phyloP scores from a whole-genome alignment of 2,113 vertebrate genomes.

The Symphodus melops region DNA sequence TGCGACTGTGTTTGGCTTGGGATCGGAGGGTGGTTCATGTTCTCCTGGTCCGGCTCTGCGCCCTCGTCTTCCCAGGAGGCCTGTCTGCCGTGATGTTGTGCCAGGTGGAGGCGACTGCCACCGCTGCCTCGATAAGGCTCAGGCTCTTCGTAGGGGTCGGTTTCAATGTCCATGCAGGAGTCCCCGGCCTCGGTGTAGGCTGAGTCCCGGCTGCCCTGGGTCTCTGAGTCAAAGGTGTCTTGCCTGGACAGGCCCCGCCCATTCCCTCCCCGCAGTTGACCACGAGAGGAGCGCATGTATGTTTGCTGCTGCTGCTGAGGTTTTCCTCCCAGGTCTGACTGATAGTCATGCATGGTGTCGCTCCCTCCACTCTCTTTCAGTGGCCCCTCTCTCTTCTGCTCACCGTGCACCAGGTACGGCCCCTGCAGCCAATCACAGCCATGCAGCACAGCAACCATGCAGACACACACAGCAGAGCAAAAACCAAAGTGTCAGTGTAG shows the following conservation, averaged over 20 bases:
- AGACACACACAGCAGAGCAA: constrained; percentile 76
- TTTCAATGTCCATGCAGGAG: constrained; percentile 95
- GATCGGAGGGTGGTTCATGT: constrained; percentile 83
- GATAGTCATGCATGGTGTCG: constrained; percentile 85
- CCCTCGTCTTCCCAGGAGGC: constrained; percentile 90
- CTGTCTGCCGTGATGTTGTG: constrained; percentile 84
- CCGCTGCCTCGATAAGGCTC: constrained; percentile 80
- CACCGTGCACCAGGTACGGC: constrained; percentile 90
- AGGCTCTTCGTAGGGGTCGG: constrained; percentile 91
- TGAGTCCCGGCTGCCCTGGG: constrained; percentile 92
- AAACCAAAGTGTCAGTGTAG: constrained; percentile 54
- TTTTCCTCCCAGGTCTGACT: constrained; percentile 83
- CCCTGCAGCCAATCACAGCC: constrained; percentile 83
- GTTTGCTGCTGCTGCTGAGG: constrained; percentile 81
- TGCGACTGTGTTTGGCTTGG: constrained; percentile 79
- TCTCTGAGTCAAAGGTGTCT: constrained; percentile 94
- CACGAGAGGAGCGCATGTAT: constrained; percentile 76
- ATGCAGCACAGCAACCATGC: constrained; percentile 83
- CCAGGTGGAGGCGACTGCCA: constrained; percentile 77
- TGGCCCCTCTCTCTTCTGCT: constrained; percentile 86
- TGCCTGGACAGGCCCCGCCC: constrained; percentile 89
- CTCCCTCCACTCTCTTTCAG: constrained; percentile 83
- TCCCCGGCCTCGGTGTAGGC: constrained; percentile 93
- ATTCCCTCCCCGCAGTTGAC: constrained; percentile 76
- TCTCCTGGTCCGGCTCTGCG: constrained; percentile 89